Conservation (phyloP, 2,888 invertebrate species). For the Lacanobia oleracea region DNA sequence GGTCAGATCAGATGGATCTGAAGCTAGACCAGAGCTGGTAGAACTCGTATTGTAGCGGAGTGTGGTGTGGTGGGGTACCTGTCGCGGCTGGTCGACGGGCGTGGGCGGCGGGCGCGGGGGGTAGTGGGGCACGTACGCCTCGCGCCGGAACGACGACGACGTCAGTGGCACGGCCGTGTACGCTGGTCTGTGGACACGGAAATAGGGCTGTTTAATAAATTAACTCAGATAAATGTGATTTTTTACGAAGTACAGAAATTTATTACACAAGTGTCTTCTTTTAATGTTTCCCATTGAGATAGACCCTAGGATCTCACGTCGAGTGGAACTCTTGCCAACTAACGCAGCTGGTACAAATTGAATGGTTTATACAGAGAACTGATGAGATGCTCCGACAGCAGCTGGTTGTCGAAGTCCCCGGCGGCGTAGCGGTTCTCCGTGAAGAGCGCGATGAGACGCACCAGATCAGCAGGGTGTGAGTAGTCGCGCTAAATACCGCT, state of each 20-base stretch:
- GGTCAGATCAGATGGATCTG: not conserved
- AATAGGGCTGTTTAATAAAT: not conserved
- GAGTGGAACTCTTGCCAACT: too few species aligned
- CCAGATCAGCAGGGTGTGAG: slow-evolving; percentile 93
- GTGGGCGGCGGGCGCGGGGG: slow-evolving; percentile 80
- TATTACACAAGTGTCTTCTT: too few species aligned
- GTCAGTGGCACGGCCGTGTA: slow-evolving; percentile 77
- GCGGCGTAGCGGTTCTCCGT: slow-evolving; percentile 97
- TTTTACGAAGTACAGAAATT: too few species aligned
- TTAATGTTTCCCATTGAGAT: too few species aligned
- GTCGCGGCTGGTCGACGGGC: slow-evolving; percentile 82
- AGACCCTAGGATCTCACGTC: too few species aligned
- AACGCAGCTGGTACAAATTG: too few species aligned
- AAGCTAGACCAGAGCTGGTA: too few species aligned
- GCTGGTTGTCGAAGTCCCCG: slow-evolving; percentile 96
- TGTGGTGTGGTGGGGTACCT: slow-evolving; percentile 70
- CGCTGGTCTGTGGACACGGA: slow-evolving; percentile 72
- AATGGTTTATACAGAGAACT: too few species aligned
- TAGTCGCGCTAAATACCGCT: too few species aligned
- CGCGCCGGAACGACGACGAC: slow-evolving; percentile 79
- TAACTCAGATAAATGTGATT: not conserved
- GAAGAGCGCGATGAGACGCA: slow-evolving; percentile 97
- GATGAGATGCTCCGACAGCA: slow-evolving; percentile 92
- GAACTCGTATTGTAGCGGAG: not conserved
- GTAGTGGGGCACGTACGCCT: slow-evolving; percentile 80